phyloP scores from a whole-genome alignment of 2,113 vertebrate species.

The Eurystomus gularis region DNA sequence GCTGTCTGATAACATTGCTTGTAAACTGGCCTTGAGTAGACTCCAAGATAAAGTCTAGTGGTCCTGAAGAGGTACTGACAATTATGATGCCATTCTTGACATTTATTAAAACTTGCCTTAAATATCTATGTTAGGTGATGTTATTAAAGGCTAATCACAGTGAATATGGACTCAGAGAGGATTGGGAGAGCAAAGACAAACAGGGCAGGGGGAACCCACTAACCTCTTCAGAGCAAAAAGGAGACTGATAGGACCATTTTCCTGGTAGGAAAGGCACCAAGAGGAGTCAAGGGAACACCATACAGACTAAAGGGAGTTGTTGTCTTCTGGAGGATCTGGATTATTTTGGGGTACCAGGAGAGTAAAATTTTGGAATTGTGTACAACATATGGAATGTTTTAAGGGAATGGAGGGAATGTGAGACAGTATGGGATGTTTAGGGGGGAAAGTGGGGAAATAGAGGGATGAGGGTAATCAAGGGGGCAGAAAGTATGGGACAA shows the following conservation, averaged over 20 bases:
- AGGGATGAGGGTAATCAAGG: background rate
- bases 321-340: background rate
- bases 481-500: background rate
- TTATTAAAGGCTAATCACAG: background rate
- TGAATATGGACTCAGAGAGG: background rate
- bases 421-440: background rate
- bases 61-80: background rate
- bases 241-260: fast-evolving
- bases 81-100: background rate
- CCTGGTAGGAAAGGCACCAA: background rate
- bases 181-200: background rate
- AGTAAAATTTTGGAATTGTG: background rate
- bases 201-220: background rate
- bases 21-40: background rate
- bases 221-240: background rate
- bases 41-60: background rate
- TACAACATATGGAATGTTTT: background rate
- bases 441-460: background rate
- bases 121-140: background rate
- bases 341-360: background rate
- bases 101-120: background rate
- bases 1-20: background rate
- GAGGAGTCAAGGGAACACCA: background rate
- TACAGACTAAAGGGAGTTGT: background rate
- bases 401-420: background rate